Evolutionary conservation across 2,113 vertebrate species (phyloP).

Genomic region (Spea multiplicata): DNA sequence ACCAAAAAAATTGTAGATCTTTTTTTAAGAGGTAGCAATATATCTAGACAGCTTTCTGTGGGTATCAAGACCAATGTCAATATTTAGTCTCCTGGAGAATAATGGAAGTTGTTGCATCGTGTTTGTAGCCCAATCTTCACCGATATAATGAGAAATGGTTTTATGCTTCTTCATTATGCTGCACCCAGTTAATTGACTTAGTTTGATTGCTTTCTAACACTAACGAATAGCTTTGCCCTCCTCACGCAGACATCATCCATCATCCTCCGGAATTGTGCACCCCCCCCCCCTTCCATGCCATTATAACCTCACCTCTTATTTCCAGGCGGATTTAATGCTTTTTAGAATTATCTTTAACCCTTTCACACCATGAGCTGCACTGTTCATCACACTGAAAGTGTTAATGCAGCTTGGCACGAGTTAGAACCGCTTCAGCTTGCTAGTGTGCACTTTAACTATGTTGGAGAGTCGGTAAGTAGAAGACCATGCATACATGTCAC

Average conservation of each 20-base stretch:
- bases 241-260: conserved; percentile 2
- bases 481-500: neutral
- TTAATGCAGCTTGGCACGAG: conserved; percentile 30
- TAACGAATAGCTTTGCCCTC: neutral
- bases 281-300: neutral
- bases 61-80: neutral
- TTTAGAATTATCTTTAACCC: conserved; percentile 16
- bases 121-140: neutral
- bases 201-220: conserved; percentile 41
- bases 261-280: neutral
- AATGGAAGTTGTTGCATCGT: neutral
- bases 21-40: no score
- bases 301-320: conserved; percentile 41
- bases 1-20: no score
- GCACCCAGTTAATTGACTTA: conserved; percentile 17
- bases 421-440: conserved; percentile 40
- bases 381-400: conserved; percentile 27
- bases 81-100: neutral
- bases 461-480: conserved; percentile 38
- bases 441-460: conserved; percentile 25
- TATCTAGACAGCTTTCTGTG: no score
- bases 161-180: conserved; percentile 14
- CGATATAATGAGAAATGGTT: conserved; percentile 10
- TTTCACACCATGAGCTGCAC: conserved; percentile 17
- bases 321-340: conserved; percentile 37